Conservation (phyloP, 1,140 invertebrate genomes). For the Panulirus ornatus region DNA sequence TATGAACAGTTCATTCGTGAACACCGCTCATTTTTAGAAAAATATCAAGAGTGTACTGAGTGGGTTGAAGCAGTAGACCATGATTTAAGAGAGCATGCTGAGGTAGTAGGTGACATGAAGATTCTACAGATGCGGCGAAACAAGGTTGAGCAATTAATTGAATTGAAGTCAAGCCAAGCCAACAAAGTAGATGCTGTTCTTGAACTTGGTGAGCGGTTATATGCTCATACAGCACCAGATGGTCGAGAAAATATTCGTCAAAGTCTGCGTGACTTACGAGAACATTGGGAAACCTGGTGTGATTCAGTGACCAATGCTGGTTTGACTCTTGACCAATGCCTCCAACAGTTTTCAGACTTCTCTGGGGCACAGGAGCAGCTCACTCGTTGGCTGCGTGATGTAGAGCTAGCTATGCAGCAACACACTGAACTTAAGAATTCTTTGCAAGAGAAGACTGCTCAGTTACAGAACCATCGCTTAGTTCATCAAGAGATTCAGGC, state of each 20-base stretch:
- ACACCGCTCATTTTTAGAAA: slow-evolving; percentile 89
- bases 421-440: slow-evolving; percentile 94
- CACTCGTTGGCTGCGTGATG: slow-evolving; percentile 94
- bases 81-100: slow-evolving; percentile 87
- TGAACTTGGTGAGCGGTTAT: slow-evolving; percentile 94
- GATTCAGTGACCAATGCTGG: slow-evolving; percentile 89
- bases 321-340: slow-evolving; percentile 91
- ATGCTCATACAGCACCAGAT: slow-evolving; percentile 94
- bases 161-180: slow-evolving; percentile 88
- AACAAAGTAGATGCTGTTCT: slow-evolving; percentile 91
- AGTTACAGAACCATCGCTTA: slow-evolving; percentile 95
- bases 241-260: slow-evolving; percentile 94
- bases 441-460: slow-evolving; percentile 95
- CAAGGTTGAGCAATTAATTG: slow-evolving; percentile 88
- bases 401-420: slow-evolving; percentile 93
- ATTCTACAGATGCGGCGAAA: slow-evolving; percentile 91
- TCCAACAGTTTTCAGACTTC: slow-evolving; percentile 93
- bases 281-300: slow-evolving; percentile 91
- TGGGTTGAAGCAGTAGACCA: slow-evolving; percentile 88
- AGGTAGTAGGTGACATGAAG: slow-evolving; percentile 91
- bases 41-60: slow-evolving; percentile 86
- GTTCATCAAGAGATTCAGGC: slow-evolving; percentile 97
- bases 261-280: slow-evolving; percentile 87
- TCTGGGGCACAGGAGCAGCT: slow-evolving; percentile 92
- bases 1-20: slow-evolving; percentile 92